Percentiles rank a stretch among this genome's conserved stretches.
These are phyloP conservation scores for Eristalinus aeneus DNA, from an alignment of 2,888 invertebrate genomes.

Conservation along the genomic window DNA sequence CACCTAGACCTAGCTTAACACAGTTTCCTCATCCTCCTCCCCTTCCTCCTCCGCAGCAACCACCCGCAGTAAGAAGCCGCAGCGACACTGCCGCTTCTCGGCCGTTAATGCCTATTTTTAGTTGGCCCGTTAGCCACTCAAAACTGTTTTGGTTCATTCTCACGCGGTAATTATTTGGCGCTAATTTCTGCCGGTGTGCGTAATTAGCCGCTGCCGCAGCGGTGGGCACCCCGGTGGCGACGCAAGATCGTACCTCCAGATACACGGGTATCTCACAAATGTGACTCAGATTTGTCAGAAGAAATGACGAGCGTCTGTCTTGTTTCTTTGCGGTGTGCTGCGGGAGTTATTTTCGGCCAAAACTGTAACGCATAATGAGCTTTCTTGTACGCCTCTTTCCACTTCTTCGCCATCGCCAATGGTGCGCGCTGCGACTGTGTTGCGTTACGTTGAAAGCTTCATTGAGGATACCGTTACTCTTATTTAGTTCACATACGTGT, in stretches of 20 bases:
- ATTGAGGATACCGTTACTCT: slow-evolving; percentile 59
- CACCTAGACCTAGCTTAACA: slow-evolving; percentile 39
- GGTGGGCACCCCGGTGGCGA: slow-evolving; percentile 10
- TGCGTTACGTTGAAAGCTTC: slow-evolving; percentile 35
- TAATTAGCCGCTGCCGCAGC: slow-evolving; percentile 14
- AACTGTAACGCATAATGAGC: slow-evolving; percentile 61
- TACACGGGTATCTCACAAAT: slow-evolving; percentile 34
- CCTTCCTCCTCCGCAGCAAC: too few species aligned
- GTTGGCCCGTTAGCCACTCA: slow-evolving; percentile 32
- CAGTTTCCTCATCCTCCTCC: not conserved
- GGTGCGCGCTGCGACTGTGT: not conserved
- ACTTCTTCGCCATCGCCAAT: not conserved
- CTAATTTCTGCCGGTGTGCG: slow-evolving; percentile 33
- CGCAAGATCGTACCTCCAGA: slow-evolving; percentile 31
- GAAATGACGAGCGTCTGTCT: not conserved
- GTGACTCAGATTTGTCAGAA: slow-evolving; percentile 16
- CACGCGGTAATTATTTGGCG: slow-evolving; percentile 38
- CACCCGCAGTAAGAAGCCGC: not conserved
- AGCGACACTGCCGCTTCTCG: not conserved
- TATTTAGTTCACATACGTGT: slow-evolving; percentile 60
- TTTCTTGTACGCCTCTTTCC: slow-evolving; percentile 17
- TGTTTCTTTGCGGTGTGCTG: not conserved
- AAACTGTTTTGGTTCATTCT: slow-evolving; percentile 1
- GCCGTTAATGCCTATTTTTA: slow-evolving; percentile 36
- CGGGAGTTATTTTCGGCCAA: slow-evolving; percentile 48